Percentiles rank a stretch among this genome's conserved stretches.
Evolutionary conservation across 2,797 vertebrate species (phyloP).

Genomic region (Notolepis coatsorum): DNA sequence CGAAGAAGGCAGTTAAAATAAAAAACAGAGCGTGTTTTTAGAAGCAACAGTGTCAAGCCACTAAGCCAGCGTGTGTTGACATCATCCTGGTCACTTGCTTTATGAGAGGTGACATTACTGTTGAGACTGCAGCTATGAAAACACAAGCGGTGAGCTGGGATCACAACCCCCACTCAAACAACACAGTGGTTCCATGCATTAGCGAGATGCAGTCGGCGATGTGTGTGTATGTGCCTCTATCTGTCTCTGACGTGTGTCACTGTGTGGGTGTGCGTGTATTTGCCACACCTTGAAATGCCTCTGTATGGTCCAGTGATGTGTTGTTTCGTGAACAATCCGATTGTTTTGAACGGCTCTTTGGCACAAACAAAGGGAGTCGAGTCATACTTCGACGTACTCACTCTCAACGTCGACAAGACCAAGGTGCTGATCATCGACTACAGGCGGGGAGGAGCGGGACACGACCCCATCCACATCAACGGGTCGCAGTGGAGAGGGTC

Average conservation of each 20-base stretch:
- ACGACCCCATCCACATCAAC: too few relatives aligned
- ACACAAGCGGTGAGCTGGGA: conserved; percentile 40
- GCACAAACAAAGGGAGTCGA: too few relatives aligned
- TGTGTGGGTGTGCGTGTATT: too few relatives aligned
- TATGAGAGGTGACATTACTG: conserved; percentile 37
- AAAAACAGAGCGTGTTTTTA: conserved; percentile 13
- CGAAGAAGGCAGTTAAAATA: conserved; percentile 25
- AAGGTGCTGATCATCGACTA: too few relatives aligned
- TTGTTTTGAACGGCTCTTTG: too few relatives aligned
- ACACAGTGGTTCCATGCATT: background rate
- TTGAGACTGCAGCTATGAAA: conserved; percentile 57
- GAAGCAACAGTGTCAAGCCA: conserved; percentile 15
- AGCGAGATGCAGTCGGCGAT: conserved; percentile 19
- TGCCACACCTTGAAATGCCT: too few relatives aligned
- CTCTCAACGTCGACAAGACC: too few relatives aligned
- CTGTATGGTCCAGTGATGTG: too few relatives aligned
- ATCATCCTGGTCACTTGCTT: conserved; percentile 31
- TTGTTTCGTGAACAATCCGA: too few relatives aligned
- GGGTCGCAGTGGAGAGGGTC: too few relatives aligned
- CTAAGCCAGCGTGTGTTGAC: conserved; percentile 32
- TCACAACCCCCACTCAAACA: conserved; percentile 20
- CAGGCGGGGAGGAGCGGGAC: too few relatives aligned
- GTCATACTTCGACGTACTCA: too few relatives aligned
- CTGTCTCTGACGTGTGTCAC: conserved; percentile 5
- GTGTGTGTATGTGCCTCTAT: conserved; percentile 30